Evolutionary conservation across 2,797 vertebrate species (phyloP).

Genomic region (Tinamus major): DNA sequence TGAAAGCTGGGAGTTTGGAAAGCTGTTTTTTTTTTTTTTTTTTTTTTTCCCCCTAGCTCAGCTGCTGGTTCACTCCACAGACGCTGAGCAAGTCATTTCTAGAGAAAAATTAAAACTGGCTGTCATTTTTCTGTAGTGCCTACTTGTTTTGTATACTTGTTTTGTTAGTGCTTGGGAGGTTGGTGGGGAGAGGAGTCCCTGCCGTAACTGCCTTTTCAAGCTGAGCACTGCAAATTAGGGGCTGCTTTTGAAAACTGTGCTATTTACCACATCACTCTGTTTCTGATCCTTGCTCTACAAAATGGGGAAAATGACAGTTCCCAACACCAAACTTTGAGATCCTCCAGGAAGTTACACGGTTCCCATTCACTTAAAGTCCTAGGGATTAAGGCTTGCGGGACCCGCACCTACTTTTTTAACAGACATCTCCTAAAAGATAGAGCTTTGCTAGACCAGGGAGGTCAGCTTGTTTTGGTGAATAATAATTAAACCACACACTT

Average conservation of each 20-base stretch:
- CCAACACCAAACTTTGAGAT: background rate
- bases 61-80: slow-evolving; percentile 23
- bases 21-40: background rate
- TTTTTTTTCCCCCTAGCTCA: background rate
- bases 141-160: background rate
- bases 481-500: background rate
- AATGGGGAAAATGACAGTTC: background rate
- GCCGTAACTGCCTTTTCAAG: background rate
- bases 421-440: background rate
- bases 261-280: background rate
- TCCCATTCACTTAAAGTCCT: background rate
- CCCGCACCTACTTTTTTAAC: background rate
- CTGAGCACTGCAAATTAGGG: background rate
- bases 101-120: slow-evolving; percentile 57
- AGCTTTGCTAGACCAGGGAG: background rate
- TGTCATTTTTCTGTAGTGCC: slow-evolving; percentile 41
- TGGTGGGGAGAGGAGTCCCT: background rate
- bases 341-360: background rate
- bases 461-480: background rate
- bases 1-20: background rate
- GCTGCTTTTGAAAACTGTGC: background rate
- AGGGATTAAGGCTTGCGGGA: background rate
- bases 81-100: slow-evolving; percentile 59
- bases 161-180: background rate
- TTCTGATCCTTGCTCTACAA: background rate